Base-by-base conservation (phyloP, 2,113 vertebrate species). In the Agelaius tricolor region DNA sequence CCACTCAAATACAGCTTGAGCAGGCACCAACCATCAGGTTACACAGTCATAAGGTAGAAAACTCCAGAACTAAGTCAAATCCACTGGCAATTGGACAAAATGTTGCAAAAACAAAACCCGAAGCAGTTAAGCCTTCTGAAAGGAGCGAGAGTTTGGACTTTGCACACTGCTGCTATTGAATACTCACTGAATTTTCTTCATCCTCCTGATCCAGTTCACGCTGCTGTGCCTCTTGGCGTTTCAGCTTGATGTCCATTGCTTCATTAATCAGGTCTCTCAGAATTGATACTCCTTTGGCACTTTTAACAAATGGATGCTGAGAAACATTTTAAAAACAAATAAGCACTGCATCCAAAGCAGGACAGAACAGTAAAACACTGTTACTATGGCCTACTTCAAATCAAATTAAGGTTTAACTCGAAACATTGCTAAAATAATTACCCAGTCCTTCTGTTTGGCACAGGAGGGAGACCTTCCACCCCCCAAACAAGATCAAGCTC, bases 231-330 rank as follows among this genome's bases (percentile, higher is more conserved):
- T 99, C 99, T 23, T 98, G 98, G 52, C 96, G 98, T 96, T 99
- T 99, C 94, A 99, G 96, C 83, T 99, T 99, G 96, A 99, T 98
- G 59, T 99, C 99, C 99, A 99, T 99, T 58, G 99, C 98, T 71
- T 99, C 99, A 2, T 98, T 99, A 93, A 99, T 99, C 95, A 99
- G 90, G 41, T 98, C 98, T 57, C 98, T 93, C 76, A 99, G 97
- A 84, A 99, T 98, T 35, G 98, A 98, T 37, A 96, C 98, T 84
- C 99, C 98, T 95, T 99, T 99, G 91, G 99, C 98, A 59, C 97
- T 98, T 97, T 98, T 99, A 85, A 99, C 98, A 94, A 99, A 99
- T 0, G 98, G 98, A 92, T 99, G 98, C 99, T 99, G 95, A 43
- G 87, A 87, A 33, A 59, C 39, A 43, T 72, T 95, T 92, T 33